Conservation (phyloP, 2,797 vertebrate species). For the Typhlichthys eigenmanni region DNA sequence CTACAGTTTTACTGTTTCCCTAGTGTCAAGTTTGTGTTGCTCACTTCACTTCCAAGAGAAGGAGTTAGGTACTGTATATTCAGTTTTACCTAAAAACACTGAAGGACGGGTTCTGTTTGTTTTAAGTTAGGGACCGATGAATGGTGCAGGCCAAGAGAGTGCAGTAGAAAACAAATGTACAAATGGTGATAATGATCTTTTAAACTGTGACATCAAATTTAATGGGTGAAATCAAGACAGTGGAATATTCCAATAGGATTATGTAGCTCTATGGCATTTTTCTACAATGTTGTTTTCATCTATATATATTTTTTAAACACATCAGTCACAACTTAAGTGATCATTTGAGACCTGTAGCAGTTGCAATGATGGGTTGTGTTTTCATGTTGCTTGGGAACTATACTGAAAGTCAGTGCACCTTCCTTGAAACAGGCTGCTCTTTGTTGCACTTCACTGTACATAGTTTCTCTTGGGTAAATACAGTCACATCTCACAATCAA, state of each 20-base stretch:
- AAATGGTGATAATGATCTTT: constrained; percentile 8
- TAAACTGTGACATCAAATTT: background rate
- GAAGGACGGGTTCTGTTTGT: too few relatives aligned
- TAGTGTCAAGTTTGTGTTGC: background rate
- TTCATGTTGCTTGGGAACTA: constrained; percentile 27
- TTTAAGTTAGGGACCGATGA: constrained; percentile 5
- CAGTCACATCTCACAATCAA: constrained; percentile 14
- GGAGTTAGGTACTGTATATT: too few relatives aligned
- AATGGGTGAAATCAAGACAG: constrained; percentile 54
- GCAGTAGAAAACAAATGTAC: background rate
- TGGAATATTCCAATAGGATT: constrained; percentile 57
- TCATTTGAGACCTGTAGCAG: background rate
- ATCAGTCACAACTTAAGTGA: background rate
- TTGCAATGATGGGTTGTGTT: constrained; percentile 19
- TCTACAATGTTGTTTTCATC: constrained; percentile 59
- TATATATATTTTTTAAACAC: constrained; percentile 16
- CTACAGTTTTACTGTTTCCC: too few relatives aligned
- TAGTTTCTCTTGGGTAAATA: constrained; percentile 18
- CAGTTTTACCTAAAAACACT: too few relatives aligned
- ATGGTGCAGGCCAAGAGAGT: too few relatives aligned
- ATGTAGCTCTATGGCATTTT: constrained; percentile 56
- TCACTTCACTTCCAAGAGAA: background rate
- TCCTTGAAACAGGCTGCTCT: constrained; percentile 8
- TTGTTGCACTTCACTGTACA: constrained; percentile 18
- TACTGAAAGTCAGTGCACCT: constrained; percentile 8